Evolutionary conservation across 2,888 invertebrate genomes (phyloP).

Genomic region (Liodrosophila aerea): DNA sequence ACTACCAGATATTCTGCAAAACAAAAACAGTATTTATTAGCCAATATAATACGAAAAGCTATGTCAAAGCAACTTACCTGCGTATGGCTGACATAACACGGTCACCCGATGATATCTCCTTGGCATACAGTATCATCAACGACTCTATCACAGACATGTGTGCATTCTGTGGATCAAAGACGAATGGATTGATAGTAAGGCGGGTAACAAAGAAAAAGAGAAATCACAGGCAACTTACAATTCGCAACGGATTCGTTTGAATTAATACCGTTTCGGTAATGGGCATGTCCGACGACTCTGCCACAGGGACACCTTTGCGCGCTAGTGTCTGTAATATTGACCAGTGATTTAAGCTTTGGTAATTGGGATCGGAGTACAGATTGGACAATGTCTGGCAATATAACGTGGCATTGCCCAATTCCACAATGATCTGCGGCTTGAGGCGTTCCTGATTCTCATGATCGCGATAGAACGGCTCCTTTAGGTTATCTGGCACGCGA

Average conservation of each 20-base stretch:
- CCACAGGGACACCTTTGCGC: conserved; percentile 94
- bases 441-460: conserved; percentile 97
- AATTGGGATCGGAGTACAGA: conserved; percentile 98
- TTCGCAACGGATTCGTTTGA: conserved; percentile 96
- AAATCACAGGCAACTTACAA: conserved; percentile 86
- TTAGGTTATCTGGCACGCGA: conserved; percentile 94
- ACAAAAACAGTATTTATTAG: background rate
- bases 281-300: conserved; percentile 91
- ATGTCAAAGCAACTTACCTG: conserved; percentile 83
- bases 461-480: conserved; percentile 97
- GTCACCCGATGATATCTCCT: conserved; percentile 94
- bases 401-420: conserved; percentile 95
- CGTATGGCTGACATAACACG: conserved; percentile 92
- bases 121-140: conserved; percentile 95
- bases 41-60: background rate
- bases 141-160: conserved; percentile 98
- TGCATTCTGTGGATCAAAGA: conserved; percentile 88
- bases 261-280: conserved; percentile 97
- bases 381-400: conserved; percentile 97
- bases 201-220: too few species aligned
- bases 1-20: conserved; percentile 83
- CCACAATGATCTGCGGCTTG: conserved; percentile 94
- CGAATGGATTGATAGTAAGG: background rate
- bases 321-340: conserved; percentile 96
- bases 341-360: conserved; percentile 97